phyloP scores from a whole-genome alignment of 2,888 invertebrate species.

The Xestia sexstrigata region DNA sequence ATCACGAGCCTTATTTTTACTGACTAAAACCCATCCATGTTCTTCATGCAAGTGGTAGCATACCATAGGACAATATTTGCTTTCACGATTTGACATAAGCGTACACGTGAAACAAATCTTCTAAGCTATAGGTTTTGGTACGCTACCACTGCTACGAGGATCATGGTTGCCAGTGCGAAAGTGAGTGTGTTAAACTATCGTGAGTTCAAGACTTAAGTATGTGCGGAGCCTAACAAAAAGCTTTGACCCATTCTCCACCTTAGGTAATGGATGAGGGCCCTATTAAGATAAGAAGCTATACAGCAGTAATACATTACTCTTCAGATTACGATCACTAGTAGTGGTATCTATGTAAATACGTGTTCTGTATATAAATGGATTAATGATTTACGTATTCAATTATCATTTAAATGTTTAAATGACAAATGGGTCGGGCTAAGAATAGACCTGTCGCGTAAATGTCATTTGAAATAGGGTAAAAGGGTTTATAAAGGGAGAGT shows the following conservation, averaged over 20 bases:
- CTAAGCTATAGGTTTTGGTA: background rate
- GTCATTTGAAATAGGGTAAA: slow-evolving; percentile 1
- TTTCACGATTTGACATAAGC: background rate
- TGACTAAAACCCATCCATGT: too few relatives aligned
- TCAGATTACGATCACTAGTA: slow-evolving; percentile 40
- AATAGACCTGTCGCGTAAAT: background rate
- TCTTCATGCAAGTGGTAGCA: background rate
- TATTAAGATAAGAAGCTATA: slow-evolving; percentile 29
- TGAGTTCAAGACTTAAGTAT: background rate
- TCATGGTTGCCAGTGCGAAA: background rate
- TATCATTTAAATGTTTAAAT: slow-evolving; percentile 27
- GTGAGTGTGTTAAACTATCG: background rate
- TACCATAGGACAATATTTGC: background rate
- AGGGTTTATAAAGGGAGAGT: background rate
- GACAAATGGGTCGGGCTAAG: slow-evolving; percentile 5
- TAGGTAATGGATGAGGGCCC: slow-evolving; percentile 18
- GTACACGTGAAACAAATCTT: background rate
- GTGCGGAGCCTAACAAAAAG: background rate
- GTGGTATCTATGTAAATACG: slow-evolving; percentile 54
- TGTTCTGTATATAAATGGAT: slow-evolving; percentile 37
- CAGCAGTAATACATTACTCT: slow-evolving; percentile 49
- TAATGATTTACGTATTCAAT: slow-evolving; percentile 42
- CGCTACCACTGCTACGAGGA: background rate
- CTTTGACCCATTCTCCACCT: background rate
- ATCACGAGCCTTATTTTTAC: too few relatives aligned